Evolutionary conservation across 2,888 invertebrate genomes (phyloP), one percentile per base, ranked within the genome.

Genomic region (Eurois occulta): DNA sequence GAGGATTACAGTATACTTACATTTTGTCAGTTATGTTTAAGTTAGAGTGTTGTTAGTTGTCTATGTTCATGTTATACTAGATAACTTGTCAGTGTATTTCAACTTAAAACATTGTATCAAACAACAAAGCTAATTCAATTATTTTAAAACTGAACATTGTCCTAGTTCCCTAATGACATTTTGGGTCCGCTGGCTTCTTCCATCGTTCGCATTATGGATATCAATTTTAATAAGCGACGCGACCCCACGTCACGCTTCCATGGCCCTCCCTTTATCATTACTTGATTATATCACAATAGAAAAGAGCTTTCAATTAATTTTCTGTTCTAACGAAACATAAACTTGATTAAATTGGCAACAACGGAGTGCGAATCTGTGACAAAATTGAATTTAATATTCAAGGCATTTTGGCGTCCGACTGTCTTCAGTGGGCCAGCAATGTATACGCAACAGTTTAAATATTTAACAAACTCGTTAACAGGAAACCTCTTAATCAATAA

Each of bases 221-320:
- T 75, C 80, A 86, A 86, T 80, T 86, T 86, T 84, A 84, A 84
- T 84, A 86, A 86, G 64, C 75, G 66, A 64, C 41, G 62, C 75
- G 72, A 71, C 80, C 83, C 85, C 60, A 79, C 69, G 70, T 52
- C 68, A 72, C n/a, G 81, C 72, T 78, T 78, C 52, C 67, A 70
- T 75, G 52, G 55, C 77, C 68, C 58, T 64, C n/a, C 81, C 64
- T 77, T 81, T 70, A 77, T 72, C 71, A 84, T 86, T 80, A 77
- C 72, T 80, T 86, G 66, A 82, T 88, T 77, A 84, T 75, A 80
- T 72, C 60, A 78, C 69, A 85, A 88, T 79, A 86, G 74, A 64
- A 82, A 82, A 84, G 82, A 80, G 71, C 83, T 79, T 88, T 85
- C 78, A 78, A 88, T 83, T 86, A 78, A 83, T 87, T 78, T 78